Evolutionary conservation across 2,797 vertebrate species (phyloP).

Genomic region (Epinephelus awoara): DNA sequence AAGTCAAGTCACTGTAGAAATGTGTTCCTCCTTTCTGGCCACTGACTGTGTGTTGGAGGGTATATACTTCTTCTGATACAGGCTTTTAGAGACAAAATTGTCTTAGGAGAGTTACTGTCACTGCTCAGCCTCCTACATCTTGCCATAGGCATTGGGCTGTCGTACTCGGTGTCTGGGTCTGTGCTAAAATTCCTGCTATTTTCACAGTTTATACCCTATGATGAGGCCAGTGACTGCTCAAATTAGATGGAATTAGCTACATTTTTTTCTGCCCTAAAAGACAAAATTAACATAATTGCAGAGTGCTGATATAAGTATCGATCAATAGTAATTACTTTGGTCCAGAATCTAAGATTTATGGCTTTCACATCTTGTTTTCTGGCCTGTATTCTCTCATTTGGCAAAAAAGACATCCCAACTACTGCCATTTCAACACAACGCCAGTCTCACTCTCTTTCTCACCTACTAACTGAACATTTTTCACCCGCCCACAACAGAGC

Average conservation of each 20-base stretch:
- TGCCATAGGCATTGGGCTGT: slow-evolving; percentile 21
- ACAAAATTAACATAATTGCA: slow-evolving; percentile 41
- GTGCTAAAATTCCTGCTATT: slow-evolving; percentile 17
- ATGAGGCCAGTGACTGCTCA: slow-evolving; percentile 30
- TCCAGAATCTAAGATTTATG: slow-evolving; percentile 41
- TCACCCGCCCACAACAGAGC: slow-evolving; percentile 24
- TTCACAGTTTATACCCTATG: slow-evolving; percentile 23
- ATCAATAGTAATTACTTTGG: slow-evolving; percentile 40
- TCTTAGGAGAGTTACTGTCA: slow-evolving; percentile 42
- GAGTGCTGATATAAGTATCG: slow-evolving; percentile 30
- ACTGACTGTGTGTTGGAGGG: slow-evolving; percentile 10
- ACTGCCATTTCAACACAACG: not conserved
- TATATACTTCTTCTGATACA: slow-evolving; percentile 21
- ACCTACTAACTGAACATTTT: slow-evolving; percentile 24
- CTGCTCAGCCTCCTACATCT: slow-evolving; percentile 45
- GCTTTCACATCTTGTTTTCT: not conserved
- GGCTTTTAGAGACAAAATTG: slow-evolving; percentile 42
- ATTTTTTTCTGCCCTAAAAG: slow-evolving; percentile 27
- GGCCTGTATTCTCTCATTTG: slow-evolving; percentile 9
- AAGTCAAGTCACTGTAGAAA: slow-evolving; percentile 45
- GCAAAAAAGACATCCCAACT: not conserved
- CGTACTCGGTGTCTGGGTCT: slow-evolving; percentile 2
- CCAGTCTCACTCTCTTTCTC: slow-evolving; percentile 12
- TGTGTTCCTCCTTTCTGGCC: slow-evolving; percentile 21
- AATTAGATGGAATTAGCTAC: slow-evolving; percentile 35